Evolutionary conservation across 2,888 invertebrate species (phyloP), one percentile per base, ranked within the genome.

Genomic region (Elgonia sp.): DNA sequence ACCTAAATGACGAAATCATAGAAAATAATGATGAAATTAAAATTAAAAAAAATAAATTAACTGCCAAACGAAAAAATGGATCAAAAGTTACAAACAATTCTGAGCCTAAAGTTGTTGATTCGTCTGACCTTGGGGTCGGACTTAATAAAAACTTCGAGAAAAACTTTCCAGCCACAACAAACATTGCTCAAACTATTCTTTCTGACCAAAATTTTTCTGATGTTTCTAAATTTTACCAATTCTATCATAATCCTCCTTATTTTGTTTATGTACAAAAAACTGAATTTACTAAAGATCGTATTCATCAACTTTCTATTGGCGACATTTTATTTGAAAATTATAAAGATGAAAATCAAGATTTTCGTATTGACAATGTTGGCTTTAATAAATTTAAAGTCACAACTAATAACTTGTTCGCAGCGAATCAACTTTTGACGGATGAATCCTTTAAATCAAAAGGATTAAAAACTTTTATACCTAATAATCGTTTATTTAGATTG

Each of bases 371-470:
- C 42, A 18, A 3, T n/a, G 37, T 69, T 18, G 73, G 73, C 20
- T 73, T 73, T 9, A 73, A 73, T 42, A 60, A 20, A 42, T 73
- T 73, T 63, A 63, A 46, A 63, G 46, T 63, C n/a, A 21, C 18
- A 29, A n/a, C 62, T 4, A 63, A 76, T n/a, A 63, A 63, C 18
- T 16, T 76, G 14, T 63, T 63, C 46, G n/a, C 29, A 6, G 50
- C 75, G 2, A 76, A 76, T 29, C 5, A 37, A 1, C 14, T 76
- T 14, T 14, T 76, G 4, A 10, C 2, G 10, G 16, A 76, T n/a
- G 12, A 14, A 9, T 12, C 4, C 1, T 76, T 76, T n/a, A 10
- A 12, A 50, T 0, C n/a, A 18, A 46, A 62, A 21, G 18, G 50
- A 9, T 37, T 76, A 10, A 46, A 63, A 29, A 6, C 37, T 29